These are phyloP conservation scores for Leptarthrus brevirostris DNA, from an alignment of 2,888 invertebrate genomes.

Conservation along the genomic window DNA sequence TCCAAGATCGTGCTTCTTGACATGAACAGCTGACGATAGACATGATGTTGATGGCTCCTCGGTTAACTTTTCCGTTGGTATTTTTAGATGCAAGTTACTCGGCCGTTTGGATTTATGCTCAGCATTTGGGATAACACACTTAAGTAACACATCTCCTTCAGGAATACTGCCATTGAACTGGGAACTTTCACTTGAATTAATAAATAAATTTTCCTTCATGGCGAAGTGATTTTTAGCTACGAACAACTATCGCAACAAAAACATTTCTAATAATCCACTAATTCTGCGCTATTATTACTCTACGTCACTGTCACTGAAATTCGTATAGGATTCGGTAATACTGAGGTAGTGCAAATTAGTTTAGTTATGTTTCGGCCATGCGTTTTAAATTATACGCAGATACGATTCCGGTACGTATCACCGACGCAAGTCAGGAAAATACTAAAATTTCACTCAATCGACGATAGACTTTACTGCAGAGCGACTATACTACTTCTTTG, in stretches of 20 bases:
- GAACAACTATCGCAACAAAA: background rate
- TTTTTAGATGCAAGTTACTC: background rate
- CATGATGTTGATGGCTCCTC: background rate
- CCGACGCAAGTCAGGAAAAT: conserved; percentile 21
- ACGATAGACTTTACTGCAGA: background rate
- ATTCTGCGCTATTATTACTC: background rate
- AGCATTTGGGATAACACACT: background rate
- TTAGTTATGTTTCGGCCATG: background rate
- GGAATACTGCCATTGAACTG: background rate
- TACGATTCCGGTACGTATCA: background rate
- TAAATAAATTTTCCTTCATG: conserved; percentile 16
- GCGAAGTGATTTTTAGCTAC: background rate
- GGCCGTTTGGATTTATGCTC: background rate
- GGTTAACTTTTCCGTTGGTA: background rate
- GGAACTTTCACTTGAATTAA: conserved; percentile 16
- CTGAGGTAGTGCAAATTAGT: background rate
- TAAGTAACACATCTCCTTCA: background rate
- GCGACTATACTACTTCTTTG: background rate
- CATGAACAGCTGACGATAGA: background rate
- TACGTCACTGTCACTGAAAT: background rate
- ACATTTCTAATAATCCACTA: conserved; percentile 15
- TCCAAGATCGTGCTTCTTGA: conserved; percentile 59
- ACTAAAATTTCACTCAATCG: conserved; percentile 18
- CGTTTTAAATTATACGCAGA: background rate
- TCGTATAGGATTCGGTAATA: background rate